These are phyloP conservation scores for Hoplias malabaricus DNA, from an alignment of 2,113 vertebrate species.

Conservation along the genomic window DNA sequence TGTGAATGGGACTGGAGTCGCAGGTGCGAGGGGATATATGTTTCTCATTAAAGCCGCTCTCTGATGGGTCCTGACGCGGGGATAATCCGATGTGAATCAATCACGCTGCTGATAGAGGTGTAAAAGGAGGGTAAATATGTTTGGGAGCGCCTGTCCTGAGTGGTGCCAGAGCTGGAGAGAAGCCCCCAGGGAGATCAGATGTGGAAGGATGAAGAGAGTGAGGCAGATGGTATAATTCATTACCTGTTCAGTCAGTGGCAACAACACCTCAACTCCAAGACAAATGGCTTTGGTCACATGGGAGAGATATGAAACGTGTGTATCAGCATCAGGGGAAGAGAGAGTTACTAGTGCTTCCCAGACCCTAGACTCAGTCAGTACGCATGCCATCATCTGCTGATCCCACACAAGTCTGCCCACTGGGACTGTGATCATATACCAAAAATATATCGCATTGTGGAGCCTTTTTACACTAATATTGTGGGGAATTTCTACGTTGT, in stretches of 20 bases:
- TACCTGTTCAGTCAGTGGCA: no score
- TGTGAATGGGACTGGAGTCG: constrained; percentile 51
- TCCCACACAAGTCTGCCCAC: background rate
- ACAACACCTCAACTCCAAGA: no score
- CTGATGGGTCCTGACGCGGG: constrained; percentile 61
- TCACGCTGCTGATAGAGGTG: constrained; percentile 67
- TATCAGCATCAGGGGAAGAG: constrained; percentile 33
- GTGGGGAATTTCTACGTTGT: no score
- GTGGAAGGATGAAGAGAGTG: constrained; percentile 54
- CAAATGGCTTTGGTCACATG: constrained; percentile 67
- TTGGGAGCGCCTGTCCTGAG: constrained; percentile 63
- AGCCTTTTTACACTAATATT: no score
- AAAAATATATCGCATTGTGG: background rate
- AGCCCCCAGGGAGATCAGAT: constrained; percentile 58
- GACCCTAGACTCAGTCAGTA: background rate
- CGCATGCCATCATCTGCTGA: background rate
- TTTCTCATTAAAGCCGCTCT: constrained; percentile 61
- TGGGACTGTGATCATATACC: no score
- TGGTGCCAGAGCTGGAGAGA: constrained; percentile 59
- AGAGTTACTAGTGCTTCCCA: constrained; percentile 5
- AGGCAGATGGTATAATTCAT: constrained; percentile 76
- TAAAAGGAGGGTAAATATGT: constrained; percentile 70
- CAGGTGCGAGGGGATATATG: constrained; percentile 53
- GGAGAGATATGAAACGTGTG: constrained; percentile 57
- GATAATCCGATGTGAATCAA: constrained; percentile 72